These are phyloP conservation scores for Girardinichthys multiradiatus DNA, from an alignment of 2,113 vertebrate species.

Conservation along the genomic window DNA sequence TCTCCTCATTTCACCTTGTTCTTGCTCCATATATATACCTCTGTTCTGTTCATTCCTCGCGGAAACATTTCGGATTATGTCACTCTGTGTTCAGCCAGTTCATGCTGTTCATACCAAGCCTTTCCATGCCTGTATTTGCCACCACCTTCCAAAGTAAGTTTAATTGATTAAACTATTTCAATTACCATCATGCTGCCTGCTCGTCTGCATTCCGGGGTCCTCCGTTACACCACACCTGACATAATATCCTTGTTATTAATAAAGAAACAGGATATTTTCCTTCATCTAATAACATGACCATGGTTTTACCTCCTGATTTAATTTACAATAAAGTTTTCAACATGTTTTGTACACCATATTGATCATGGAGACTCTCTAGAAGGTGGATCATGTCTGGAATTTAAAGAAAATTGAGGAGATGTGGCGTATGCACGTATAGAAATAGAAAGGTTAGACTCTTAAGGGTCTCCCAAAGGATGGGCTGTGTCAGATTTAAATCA, in stretches of 20 bases:
- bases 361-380: conserved; percentile 20
- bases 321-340: conserved; percentile 1
- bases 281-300: background rate
- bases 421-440: conserved; percentile 32
- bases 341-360: conserved; percentile 11
- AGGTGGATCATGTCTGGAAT: conserved; percentile 35
- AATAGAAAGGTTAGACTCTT: conserved; percentile 34
- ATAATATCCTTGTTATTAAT: background rate
- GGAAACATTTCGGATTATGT: too few relatives aligned
- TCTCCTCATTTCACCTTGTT: too few relatives aligned
- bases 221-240: too few relatives aligned
- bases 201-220: too few relatives aligned
- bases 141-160: too few relatives aligned
- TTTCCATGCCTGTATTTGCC: too few relatives aligned
- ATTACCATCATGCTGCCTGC: too few relatives aligned
- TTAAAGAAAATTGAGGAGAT: conserved; percentile 26
- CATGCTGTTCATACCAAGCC: too few relatives aligned
- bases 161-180: too few relatives aligned
- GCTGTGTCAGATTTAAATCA: conserved; percentile 59
- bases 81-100: too few relatives aligned
- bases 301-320: conserved; percentile 17
- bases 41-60: too few relatives aligned
- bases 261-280: background rate
- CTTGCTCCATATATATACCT: too few relatives aligned
- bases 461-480: conserved; percentile 62